These are phyloP conservation scores for Sarcophilus harrisii DNA, from an alignment of 2,797 vertebrate species.

Conservation along the genomic window DNA sequence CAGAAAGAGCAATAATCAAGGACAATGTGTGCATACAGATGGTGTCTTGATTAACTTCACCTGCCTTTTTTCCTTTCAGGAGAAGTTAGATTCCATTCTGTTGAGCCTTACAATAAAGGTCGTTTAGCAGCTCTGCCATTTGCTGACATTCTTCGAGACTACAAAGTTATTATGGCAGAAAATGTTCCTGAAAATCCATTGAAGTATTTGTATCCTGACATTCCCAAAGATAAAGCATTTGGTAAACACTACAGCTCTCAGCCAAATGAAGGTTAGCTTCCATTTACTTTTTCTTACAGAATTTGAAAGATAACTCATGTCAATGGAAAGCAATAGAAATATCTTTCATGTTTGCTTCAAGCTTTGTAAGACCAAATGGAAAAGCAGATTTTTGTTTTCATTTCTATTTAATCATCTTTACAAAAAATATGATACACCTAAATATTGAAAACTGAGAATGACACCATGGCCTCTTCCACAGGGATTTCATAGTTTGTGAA, in stretches of 20 bases:
- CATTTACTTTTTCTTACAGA: slow-evolving; percentile 23
- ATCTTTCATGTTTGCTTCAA: slow-evolving; percentile 18
- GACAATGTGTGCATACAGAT: not conserved
- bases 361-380: not conserved
- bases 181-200: slow-evolving; percentile 96
- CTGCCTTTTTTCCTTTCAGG: slow-evolving; percentile 84
- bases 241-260: slow-evolving; percentile 96
- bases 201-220: slow-evolving; percentile 96
- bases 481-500: not conserved
- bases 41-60: not conserved
- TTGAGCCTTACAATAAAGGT: slow-evolving; percentile 98
- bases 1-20: not conserved
- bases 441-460: not conserved
- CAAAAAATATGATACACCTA: not conserved
- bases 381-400: not conserved
- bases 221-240: slow-evolving; percentile 97
- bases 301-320: slow-evolving; percentile 43
- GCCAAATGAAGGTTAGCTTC: slow-evolving; percentile 90
- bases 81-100: slow-evolving; percentile 94
- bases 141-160: slow-evolving; percentile 95
- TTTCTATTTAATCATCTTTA: not conserved
- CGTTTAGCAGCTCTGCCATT: slow-evolving; percentile 94
- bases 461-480: not conserved
- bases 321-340: slow-evolving; percentile 25
- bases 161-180: slow-evolving; percentile 96